Evolutionary conservation across 2,113 vertebrate genomes (phyloP), one percentile per base, ranked within the genome.

Genomic region (Antechinus flavipes): DNA sequence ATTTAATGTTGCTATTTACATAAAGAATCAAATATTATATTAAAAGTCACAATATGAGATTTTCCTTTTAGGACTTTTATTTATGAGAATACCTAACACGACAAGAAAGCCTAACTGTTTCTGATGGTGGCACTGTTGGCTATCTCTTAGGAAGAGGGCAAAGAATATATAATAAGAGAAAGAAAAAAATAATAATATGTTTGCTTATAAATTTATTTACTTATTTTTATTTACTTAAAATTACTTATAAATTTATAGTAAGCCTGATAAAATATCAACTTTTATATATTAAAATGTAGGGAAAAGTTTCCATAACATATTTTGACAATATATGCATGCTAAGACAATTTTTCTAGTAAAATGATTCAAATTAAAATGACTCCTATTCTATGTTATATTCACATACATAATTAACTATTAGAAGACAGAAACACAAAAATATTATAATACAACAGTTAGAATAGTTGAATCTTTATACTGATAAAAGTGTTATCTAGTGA

Each of bases 61-160:
- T 23, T n/a, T 22, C 35, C 35, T 84, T 84, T 84, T 14, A 42
- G 68, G 68, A 42, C 89, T 84, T 68, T 90, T n/a, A 91, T 55
- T 47, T 42, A 89, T 95, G n/a, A 93, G 50, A 53, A 95, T 93
- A 0, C 84, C n/a, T 2, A 89, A 1, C 46, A 53, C 0, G 92
- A 54, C 0, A 12, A 93, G 91, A 91, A 92, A 97, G 54, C 2
- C 27, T 94, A 14, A 30, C 47, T 96, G 89, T 92, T 84, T 97
- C 97, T 93, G 96, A 96, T 0, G 0, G 91, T 35, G 97, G 95
- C 54, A 61, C 42, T 35, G 9, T 96, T 95, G 93, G 16, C 54
- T 56, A 22, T 10, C 93, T 94, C 93, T 68, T 94, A 27, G 0
- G 84, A 22, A 47, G 16, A 96, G 90, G 55, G 55, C 94, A 94